Percentiles rank a stretch among this genome's conserved stretches.
Conservation (phyloP, 2,113 vertebrate genomes). For the Phyllostomus hastatus region DNA sequence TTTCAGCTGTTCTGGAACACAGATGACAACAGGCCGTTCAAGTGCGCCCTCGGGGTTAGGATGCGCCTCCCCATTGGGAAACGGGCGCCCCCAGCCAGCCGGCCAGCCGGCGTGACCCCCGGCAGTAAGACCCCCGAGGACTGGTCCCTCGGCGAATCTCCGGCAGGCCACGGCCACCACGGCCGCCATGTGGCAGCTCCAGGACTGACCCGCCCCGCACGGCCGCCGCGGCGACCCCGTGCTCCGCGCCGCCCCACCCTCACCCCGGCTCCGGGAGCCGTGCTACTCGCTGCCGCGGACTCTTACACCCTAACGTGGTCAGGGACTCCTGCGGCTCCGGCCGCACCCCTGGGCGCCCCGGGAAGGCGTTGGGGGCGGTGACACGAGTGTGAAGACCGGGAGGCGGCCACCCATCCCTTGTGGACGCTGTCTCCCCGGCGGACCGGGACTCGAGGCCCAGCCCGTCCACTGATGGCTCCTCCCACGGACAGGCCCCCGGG, state of each 20-base stretch:
- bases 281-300: background rate
- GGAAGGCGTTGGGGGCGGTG: too few relatives aligned
- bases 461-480: background rate
- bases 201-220: too few relatives aligned
- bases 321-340: background rate
- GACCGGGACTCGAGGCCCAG: background rate
- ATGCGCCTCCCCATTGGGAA: background rate
- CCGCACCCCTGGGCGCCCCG: too few relatives aligned
- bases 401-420: background rate
- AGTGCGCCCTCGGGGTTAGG: background rate
- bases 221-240: too few relatives aligned
- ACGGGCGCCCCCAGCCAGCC: background rate
- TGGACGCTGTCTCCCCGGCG: background rate
- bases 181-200: too few relatives aligned
- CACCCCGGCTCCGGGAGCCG: too few relatives aligned
- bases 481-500: too few relatives aligned
- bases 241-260: too few relatives aligned
- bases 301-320: background rate
- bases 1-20: background rate
- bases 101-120: too few relatives aligned
- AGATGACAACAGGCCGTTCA: background rate
- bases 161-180: too few relatives aligned
- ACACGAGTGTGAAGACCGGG: too few relatives aligned
- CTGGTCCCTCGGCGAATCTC: too few relatives aligned
- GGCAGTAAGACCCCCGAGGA: background rate